Evolutionary conservation across 2,797 vertebrate genomes (phyloP).

Genomic region (Tauraco hartlaubi): DNA sequence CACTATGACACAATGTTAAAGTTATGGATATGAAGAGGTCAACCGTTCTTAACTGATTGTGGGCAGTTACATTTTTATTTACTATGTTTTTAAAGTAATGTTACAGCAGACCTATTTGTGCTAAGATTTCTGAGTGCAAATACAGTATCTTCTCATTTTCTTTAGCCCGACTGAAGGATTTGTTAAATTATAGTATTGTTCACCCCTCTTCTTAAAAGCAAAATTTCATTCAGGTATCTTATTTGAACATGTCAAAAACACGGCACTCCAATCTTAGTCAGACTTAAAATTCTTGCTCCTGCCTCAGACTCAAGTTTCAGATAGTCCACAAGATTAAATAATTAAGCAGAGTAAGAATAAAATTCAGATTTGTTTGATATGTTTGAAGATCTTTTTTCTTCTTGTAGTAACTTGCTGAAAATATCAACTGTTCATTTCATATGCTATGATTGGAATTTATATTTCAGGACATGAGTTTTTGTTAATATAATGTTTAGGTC

Average conservation of each 20-base stretch:
- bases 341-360: neutral
- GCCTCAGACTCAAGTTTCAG: neutral
- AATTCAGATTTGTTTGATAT: neutral
- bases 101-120: neutral
- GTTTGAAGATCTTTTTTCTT: neutral
- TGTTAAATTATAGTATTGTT: neutral
- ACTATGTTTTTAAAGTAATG: neutral
- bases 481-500: neutral
- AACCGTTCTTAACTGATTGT: conserved; percentile 3
- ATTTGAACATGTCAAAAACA: neutral
- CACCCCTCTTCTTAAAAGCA: neutral
- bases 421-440: neutral
- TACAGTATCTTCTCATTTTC: neutral
- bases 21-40: conserved; percentile 58
- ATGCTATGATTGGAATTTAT: neutral
- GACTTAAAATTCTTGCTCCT: neutral
- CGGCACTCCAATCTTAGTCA: neutral
- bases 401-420: neutral
- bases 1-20: conserved; percentile 45
- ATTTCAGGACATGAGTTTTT: neutral
- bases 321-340: neutral
- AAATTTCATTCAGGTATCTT: neutral
- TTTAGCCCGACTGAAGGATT: neutral
- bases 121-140: neutral
- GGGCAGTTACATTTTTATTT: neutral